Conservation (phyloP, 1,140 invertebrate species). For the Drosophila rhopaloa region DNA sequence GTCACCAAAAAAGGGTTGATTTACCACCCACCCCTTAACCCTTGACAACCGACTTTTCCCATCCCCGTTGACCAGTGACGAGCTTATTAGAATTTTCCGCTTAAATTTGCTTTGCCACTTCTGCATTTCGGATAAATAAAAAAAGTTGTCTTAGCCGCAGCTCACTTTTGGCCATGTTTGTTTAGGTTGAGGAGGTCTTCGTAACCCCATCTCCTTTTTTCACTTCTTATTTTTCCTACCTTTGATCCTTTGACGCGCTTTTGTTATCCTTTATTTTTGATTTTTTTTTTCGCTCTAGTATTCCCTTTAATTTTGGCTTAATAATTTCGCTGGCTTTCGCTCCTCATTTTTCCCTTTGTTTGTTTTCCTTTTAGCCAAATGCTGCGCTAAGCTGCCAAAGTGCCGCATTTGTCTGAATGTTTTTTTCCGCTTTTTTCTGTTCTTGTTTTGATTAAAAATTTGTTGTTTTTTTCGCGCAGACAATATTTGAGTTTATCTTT, state of each 20-base stretch:
- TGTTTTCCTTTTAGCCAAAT: slow-evolving; percentile 72
- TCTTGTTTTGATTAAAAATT: slow-evolving; percentile 77
- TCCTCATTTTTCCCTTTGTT: slow-evolving; percentile 53
- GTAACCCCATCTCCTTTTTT: slow-evolving; percentile 19
- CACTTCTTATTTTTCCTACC: slow-evolving; percentile 43
- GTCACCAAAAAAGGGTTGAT: slow-evolving; percentile 60
- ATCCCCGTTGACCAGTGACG: slow-evolving; percentile 30
- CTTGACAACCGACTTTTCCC: slow-evolving; percentile 30
- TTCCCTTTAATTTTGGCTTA: slow-evolving; percentile 71
- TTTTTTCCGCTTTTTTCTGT: slow-evolving; percentile 16
- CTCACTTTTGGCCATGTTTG: slow-evolving; percentile 57
- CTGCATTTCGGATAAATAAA: slow-evolving; percentile 7
- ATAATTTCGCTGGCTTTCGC: slow-evolving; percentile 59
- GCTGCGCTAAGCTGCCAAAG: slow-evolving; percentile 74
- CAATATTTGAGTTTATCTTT: slow-evolving; percentile 69
- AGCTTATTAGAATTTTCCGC: slow-evolving; percentile 83
- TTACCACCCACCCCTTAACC: slow-evolving; percentile 12
- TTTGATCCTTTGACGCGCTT: slow-evolving; percentile 81
- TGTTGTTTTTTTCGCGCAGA: slow-evolving; percentile 41
- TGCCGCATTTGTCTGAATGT: slow-evolving; percentile 68
- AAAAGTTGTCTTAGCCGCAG: slow-evolving; percentile 64
- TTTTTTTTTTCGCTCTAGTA: slow-evolving; percentile 31
- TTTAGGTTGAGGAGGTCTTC: slow-evolving; percentile 61
- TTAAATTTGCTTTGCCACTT: slow-evolving; percentile 80
- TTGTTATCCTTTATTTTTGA: slow-evolving; percentile 52